These are phyloP conservation scores for Acleris holmiana DNA, from an alignment of 2,888 invertebrate genomes.

Conservation along the genomic window DNA sequence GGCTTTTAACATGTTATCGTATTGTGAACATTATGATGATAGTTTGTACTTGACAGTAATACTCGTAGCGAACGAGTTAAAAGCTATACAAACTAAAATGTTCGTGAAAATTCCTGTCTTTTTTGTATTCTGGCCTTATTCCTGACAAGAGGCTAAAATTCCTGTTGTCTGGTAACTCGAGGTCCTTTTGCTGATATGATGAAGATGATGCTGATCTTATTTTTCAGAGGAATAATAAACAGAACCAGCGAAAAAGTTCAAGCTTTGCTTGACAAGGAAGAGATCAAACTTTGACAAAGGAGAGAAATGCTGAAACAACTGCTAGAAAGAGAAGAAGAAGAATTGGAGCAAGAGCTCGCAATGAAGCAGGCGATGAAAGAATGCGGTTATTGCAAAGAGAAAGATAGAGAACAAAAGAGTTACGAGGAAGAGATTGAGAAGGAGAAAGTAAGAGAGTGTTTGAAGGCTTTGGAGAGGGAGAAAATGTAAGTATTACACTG, in stretches of 20 bases:
- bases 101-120: no score
- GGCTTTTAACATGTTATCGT: neutral
- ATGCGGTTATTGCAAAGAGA: conserved; percentile 63
- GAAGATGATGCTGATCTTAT: no score
- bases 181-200: no score
- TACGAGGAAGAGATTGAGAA: conserved; percentile 64
- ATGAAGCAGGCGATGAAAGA: conserved; percentile 57
- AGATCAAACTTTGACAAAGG: conserved; percentile 70
- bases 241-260: conserved; percentile 66
- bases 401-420: conserved; percentile 51
- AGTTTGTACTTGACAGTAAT: no score
- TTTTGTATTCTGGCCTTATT: no score
- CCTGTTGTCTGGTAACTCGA: no score
- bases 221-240: conserved; percentile 65
- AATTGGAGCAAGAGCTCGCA: conserved; percentile 56
- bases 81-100: no score
- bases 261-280: conserved; percentile 63
- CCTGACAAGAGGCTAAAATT: no score
- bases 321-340: conserved; percentile 62
- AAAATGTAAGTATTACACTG: conserved; percentile 62
- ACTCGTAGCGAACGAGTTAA: no score
- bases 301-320: conserved; percentile 60
- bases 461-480: conserved; percentile 72
- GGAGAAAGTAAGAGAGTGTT: conserved; percentile 66
- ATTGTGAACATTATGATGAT: no score